Base-by-base conservation (phyloP, 2,797 vertebrate species). In the Amblyopsis hoosieri region DNA sequence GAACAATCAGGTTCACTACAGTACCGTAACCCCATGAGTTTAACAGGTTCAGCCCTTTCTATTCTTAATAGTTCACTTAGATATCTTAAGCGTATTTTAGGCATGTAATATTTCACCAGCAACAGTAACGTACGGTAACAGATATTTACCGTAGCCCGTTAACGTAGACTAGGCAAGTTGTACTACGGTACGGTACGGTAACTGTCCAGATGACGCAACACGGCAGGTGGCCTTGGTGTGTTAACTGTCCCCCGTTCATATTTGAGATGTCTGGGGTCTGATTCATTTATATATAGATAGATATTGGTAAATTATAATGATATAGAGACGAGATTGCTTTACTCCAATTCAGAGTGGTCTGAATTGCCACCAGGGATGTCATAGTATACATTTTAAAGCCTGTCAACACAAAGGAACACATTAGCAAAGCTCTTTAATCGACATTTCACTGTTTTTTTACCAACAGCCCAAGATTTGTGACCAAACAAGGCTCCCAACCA, bases 211-310 rank as follows among this genome's bases (percentile, higher is more conserved):
- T 78, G 75, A 79, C 45, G 63, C 47, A 70, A 74, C 63, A 33
- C 37, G 62, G 71, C 79, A 85, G 79, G 79, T 81, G 72, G 37
- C 71, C 46, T 45, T 63, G 70, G 65, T 66, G 59, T 64, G 59
- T 47, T 29, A 29, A 29, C 23, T 4, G 23, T 29, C 23, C 23
- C 23, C 23, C 3, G 23, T 4, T 29, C 23, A 29, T 29, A 29
- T 29, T 61, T 37, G 45, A 42, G 60, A 9, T 37, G 45, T 58
- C 29, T 47, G 31, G 13, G 19, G 14, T 47, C 45, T 31, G 2
- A 45, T 61, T 13, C 13, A 19, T 15, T 13, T 49, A 15, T 4
- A 29, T 19, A 29, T 29, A 29, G 3, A 29, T 53, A 11, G 17
- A 15, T 60, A n/a, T 54, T 3, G 46, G 12, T 13, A 31, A 48